phyloP scores from a whole-genome alignment of 1,140 invertebrate species.

The Rhyacophila brunnea region DNA sequence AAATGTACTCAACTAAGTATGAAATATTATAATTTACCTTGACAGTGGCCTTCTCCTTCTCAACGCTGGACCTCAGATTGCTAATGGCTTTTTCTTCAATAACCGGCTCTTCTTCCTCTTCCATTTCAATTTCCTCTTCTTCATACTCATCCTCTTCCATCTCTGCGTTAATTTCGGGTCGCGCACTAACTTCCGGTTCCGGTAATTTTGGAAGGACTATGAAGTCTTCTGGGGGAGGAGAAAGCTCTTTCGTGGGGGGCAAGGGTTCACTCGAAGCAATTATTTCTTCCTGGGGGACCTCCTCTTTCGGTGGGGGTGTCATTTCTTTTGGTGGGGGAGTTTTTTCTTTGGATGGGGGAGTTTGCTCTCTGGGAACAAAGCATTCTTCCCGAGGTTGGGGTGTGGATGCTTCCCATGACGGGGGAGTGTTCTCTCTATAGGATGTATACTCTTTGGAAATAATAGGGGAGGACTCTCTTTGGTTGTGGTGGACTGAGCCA shows the following conservation, averaged over 20 bases:
- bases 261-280: background rate
- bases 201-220: background rate
- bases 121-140: conserved; percentile 9
- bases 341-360: conserved; percentile 8
- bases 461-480: conserved; percentile 19
- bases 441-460: conserved; percentile 15
- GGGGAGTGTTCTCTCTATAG: conserved; percentile 25
- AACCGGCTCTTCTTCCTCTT: conserved; percentile 26
- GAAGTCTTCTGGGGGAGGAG: background rate
- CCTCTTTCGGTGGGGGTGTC: background rate
- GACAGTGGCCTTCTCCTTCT: conserved; percentile 41
- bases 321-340: conserved; percentile 4
- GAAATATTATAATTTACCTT: conserved; percentile 40
- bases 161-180: conserved; percentile 31
- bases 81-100: conserved; percentile 41
- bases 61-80: conserved; percentile 41
- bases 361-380: conserved; percentile 3
- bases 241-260: background rate
- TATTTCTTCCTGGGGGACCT: background rate
- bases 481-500: conserved; percentile 44
- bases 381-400: conserved; percentile 8
- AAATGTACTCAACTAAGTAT: background rate
- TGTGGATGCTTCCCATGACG: conserved; percentile 30
- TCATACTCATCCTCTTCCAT: conserved; percentile 39
- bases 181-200: conserved; percentile 41